Base-by-base conservation (phyloP, 2,113 vertebrate species). In the Ptyas mucosa region DNA sequence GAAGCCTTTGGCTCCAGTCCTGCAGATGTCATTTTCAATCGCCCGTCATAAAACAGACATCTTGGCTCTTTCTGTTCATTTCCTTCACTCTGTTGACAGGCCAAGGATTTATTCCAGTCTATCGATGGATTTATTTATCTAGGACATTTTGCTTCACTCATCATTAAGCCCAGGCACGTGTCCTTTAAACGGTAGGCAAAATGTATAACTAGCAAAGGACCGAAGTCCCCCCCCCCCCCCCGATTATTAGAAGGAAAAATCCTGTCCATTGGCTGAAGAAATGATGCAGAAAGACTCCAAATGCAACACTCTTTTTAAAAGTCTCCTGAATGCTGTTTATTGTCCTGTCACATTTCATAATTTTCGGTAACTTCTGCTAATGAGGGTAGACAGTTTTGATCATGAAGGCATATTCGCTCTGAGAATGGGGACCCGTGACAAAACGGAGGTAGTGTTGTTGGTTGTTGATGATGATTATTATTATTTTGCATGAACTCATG, bases 81-180 rank as follows among this genome's bases (percentile, higher is more conserved):
- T 93, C 53, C 18, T 57, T 94, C 69, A 93, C 7, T 89, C 53
- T 91, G 46, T 91, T 89, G 87, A 55, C 23, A 52, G 26, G 64
- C 43, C 43, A 81, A 93, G 26, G 58, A 86, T 94, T 94, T 91
- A 12, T 91, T 96, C 87, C 92, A 94, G 29, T 24, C 90, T 53
- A 34, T 91, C 0, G 86, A 93, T 58, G 39, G 69, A 88, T 69
- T 91, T 87, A 2, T 93, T 96, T 91, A 21, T 90, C 91, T 29
- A 43, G 69, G 23, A 85, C 34, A 89, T 12, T 81, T 90, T 21
- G 11, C 91, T 64, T 51, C 89, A 94, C 90, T 88, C 89, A 85
- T 12, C 53, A 92, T 3, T 2, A 26, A 75, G 39, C 57, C 34
- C 58, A 61, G 87, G 90, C 29, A 51, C 51, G 92, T 93, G 57